Evolutionary conservation across 1,140 invertebrate genomes (phyloP).

Genomic region (Paraescarpia echinospica): DNA sequence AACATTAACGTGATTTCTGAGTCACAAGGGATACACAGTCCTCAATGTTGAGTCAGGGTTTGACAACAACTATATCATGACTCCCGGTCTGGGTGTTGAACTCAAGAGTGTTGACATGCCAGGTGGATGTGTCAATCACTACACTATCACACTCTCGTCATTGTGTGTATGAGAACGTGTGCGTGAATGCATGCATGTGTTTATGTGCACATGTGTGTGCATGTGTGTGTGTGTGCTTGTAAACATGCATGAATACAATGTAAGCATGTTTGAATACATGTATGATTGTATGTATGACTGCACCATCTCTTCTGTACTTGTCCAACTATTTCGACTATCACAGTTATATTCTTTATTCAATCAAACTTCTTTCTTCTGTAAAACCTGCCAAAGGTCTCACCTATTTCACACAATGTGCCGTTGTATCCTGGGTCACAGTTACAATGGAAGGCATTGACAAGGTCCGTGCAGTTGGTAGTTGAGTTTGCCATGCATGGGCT

Average conservation of each 20-base stretch:
- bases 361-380: background rate
- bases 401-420: conserved; percentile 7
- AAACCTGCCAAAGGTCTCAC: background rate
- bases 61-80: too few relatives aligned
- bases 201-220: too few relatives aligned
- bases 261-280: background rate
- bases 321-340: background rate
- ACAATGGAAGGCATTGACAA: background rate
- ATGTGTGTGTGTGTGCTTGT: background rate
- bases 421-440: background rate
- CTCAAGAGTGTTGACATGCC: too few relatives aligned
- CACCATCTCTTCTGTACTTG: background rate
- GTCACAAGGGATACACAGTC: too few relatives aligned
- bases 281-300: background rate
- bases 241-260: background rate
- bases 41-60: too few relatives aligned
- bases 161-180: too few relatives aligned
- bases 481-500: background rate
- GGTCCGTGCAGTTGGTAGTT: conserved; percentile 9
- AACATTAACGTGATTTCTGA: too few relatives aligned
- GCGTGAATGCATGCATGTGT: too few relatives aligned
- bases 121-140: too few relatives aligned
- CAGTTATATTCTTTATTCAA: background rate
- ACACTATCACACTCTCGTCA: too few relatives aligned
- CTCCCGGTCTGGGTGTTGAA: too few relatives aligned